Percentiles rank a stretch among this genome's conserved stretches.
Evolutionary conservation across 2,113 vertebrate genomes (phyloP).

Genomic region (Triplophysa tibetana): DNA sequence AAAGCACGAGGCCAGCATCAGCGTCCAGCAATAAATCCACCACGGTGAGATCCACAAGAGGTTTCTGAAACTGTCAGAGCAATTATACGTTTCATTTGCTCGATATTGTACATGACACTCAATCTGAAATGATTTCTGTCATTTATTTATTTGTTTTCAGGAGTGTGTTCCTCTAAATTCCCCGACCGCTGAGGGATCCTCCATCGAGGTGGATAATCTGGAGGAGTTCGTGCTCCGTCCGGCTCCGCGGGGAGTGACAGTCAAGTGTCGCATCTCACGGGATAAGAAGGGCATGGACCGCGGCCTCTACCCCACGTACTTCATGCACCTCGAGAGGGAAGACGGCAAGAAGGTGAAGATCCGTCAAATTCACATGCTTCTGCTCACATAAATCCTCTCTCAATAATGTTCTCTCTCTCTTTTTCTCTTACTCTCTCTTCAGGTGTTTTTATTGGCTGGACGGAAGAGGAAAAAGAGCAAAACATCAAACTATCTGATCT

Average conservation of each 20-base stretch:
- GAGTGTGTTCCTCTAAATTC: constrained; percentile 75
- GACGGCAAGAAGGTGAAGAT: constrained; percentile 86
- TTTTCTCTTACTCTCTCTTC: constrained; percentile 4
- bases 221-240: constrained; percentile 88
- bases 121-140: no score
- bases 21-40: constrained; percentile 79
- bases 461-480: constrained; percentile 98
- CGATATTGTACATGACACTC: no score
- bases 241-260: constrained; percentile 83
- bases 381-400: neutral
- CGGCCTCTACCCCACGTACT: constrained; percentile 93
- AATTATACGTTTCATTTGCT: no score
- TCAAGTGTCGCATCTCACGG: constrained; percentile 89
- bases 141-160: constrained; percentile 58
- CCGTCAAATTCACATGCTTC: neutral
- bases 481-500: constrained; percentile 97
- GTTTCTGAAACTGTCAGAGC: no score
- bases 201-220: constrained; percentile 81
- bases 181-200: constrained; percentile 69
- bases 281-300: constrained; percentile 97
- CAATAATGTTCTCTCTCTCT: neutral
- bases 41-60: constrained; percentile 66
- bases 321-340: constrained; percentile 94
- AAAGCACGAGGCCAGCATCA: constrained; percentile 78
- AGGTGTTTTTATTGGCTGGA: constrained; percentile 93